Percentiles rank a stretch among this genome's conserved stretches.
Conservation (phyloP, 2,888 invertebrate genomes). For the Celastrina argiolus region DNA sequence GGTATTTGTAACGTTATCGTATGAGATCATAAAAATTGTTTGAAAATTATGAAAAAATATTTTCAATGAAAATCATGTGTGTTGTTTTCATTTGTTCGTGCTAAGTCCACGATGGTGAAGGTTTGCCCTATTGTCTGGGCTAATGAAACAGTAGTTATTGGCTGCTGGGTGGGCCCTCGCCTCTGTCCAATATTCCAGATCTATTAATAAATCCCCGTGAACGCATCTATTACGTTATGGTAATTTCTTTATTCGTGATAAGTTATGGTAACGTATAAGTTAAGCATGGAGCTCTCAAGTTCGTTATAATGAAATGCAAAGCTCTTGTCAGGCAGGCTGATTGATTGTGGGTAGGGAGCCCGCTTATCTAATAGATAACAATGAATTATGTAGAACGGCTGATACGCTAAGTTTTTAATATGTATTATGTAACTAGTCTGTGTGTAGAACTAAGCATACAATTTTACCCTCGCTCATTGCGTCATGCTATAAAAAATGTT, state of each 20-base stretch:
- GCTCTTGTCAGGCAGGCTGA: constrained; percentile 40
- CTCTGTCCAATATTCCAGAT: not conserved
- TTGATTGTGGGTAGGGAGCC: constrained; percentile 35
- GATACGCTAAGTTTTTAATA: constrained; percentile 21
- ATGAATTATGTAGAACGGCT: constrained; percentile 20
- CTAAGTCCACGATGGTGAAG: too few relatives aligned
- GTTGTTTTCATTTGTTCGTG: too few relatives aligned
- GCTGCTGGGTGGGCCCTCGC: not conserved
- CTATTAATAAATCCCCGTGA: not conserved
- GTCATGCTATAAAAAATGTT: too few relatives aligned
- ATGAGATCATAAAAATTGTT: too few relatives aligned
- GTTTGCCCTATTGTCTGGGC: too few relatives aligned
- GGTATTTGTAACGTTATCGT: too few relatives aligned
- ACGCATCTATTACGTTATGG: not conserved
- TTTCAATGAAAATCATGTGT: too few relatives aligned
- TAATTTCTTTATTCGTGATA: constrained; percentile 12
- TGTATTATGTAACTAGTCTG: constrained; percentile 7
- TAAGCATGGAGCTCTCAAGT: constrained; percentile 17
- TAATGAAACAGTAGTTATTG: not conserved
- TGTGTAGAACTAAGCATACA: too few relatives aligned
- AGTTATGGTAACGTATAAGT: constrained; percentile 18
- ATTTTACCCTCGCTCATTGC: too few relatives aligned
- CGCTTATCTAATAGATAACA: constrained; percentile 27
- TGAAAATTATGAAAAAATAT: too few relatives aligned
- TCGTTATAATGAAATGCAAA: constrained; percentile 39